A percentile compares a stretch with the other conserved stretches of the same genome.
These are phyloP conservation scores for Paedocypris sp. DNA, from an alignment of 2,113 vertebrate species.

Conservation along the genomic window DNA sequence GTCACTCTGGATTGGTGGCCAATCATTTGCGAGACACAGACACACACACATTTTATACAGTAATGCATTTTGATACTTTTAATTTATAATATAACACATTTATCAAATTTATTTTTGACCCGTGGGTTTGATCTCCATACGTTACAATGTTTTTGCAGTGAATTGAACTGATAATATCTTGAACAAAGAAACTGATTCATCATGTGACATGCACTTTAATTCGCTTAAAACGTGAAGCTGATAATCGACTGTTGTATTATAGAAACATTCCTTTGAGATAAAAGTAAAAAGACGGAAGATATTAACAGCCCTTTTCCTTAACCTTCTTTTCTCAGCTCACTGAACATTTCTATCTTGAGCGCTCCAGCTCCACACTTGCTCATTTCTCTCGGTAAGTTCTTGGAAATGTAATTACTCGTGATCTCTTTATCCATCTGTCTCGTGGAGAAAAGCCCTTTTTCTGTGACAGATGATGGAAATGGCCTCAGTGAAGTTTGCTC, in stretches of 20 bases:
- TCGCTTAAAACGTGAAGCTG: not conserved
- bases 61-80: no score
- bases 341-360: slow-evolving; percentile 32
- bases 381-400: slow-evolving; percentile 5
- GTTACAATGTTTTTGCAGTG: not conserved
- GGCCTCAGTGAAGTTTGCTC: slow-evolving; percentile 4
- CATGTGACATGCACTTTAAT: not conserved
- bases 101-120: no score
- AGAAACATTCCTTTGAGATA: not conserved
- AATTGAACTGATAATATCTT: not conserved
- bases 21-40: no score
- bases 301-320: not conserved
- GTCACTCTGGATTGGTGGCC: no score
- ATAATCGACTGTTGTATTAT: not conserved
- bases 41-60: no score
- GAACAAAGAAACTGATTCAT: not conserved
- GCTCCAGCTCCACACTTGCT: not conserved
- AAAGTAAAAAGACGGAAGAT: not conserved
- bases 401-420: slow-evolving; percentile 51
- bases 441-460: slow-evolving; percentile 32
- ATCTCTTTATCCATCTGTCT: slow-evolving; percentile 49
- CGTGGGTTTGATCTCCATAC: not conserved
- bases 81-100: no score
- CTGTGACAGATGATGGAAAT: slow-evolving; percentile 28
- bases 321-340: slow-evolving; percentile 20